phyloP scores from a whole-genome alignment of 2,888 invertebrate genomes.

The Calliscelio sp. region DNA sequence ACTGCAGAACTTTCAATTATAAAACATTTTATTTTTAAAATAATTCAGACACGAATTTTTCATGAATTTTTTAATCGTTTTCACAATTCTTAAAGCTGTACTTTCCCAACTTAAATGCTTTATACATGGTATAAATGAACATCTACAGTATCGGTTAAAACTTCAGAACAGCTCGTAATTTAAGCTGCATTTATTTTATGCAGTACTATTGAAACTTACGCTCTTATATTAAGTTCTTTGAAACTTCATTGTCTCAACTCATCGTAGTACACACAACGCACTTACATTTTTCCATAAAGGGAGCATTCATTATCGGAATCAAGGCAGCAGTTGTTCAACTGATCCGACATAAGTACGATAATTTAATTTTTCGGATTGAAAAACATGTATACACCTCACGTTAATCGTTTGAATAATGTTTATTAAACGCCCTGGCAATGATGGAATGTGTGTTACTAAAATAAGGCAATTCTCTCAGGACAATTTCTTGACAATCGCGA shows the following conservation, averaged over 20 bases:
- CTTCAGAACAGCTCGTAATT: conserved; percentile 26
- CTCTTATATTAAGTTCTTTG: conserved; percentile 17
- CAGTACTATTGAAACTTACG: conserved; percentile 25
- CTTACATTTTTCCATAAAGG: conserved; percentile 2
- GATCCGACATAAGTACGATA: too few relatives aligned
- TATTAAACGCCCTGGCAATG: conserved; percentile 36
- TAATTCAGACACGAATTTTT: too few relatives aligned
- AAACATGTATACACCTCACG: conserved; percentile 11
- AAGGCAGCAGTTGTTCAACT: too few relatives aligned
- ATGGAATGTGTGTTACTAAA: conserved; percentile 51
- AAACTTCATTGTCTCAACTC: conserved; percentile 11
- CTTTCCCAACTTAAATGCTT: conserved; percentile 13
- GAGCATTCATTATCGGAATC: not conserved
- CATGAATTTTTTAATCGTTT: too few relatives aligned
- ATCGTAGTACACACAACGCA: not conserved
- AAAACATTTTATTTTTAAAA: too few relatives aligned
- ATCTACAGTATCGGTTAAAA: conserved; percentile 26
- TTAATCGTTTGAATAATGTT: conserved; percentile 62
- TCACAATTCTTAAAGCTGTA: not conserved
- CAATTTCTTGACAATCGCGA: conserved; percentile 60
- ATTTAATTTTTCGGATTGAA: conserved; percentile 38
- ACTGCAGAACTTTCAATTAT: too few relatives aligned
- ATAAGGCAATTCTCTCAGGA: conserved; percentile 42
- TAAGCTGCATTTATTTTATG: conserved; percentile 37
- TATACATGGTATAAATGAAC: conserved; percentile 15